Evolutionary conservation across 2,797 vertebrate species (phyloP), one percentile per base, ranked within the genome.

Genomic region (Fistularia tabacaria): DNA sequence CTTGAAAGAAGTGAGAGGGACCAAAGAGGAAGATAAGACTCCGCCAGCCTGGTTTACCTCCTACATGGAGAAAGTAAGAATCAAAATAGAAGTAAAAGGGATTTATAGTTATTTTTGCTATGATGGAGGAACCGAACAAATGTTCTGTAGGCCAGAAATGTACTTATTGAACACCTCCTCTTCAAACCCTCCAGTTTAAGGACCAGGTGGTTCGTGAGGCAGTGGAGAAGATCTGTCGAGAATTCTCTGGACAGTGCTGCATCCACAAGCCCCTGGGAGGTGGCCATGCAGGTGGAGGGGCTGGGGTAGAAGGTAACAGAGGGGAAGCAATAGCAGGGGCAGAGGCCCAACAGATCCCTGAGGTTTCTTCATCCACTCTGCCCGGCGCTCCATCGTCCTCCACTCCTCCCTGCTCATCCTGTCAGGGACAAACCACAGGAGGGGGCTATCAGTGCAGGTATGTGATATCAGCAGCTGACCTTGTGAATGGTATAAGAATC

Each of bases 401-500:
- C 88, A 91, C 92, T 0, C 87, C 95, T 25, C 82, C 88, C 60
- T 98, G 96, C 84, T 94, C 90, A 66, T 91, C 76, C 86, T 98
- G 95, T 76, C 89, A 89, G 44, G 90, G 90, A 0, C 89, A 89
- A 11, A 96, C 96, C 3, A 66, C 94, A 0, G 95, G 95, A 1
- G 90, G 95, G 55, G 94, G 95, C 54, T 98, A 94, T 82, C 95
- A 96, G 73, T 98, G 96, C 92, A 98, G 96, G 96, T 42, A 69
- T 57, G 52, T 15, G 6, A n/a, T 44, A 2, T 51, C 10, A 0
- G 3, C n/a, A 42, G 39, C 36, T 49, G 6, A 36, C 6, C 13
- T 8, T 14, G n/a, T 36, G 9, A 41, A 9, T 10, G 36, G n/a
- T 6, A 14, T 14, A 7, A 48, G 39, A 10, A 40, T 40, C 25